Percentiles rank a stretch among this genome's conserved stretches.
Conservation (phyloP, 2,888 invertebrate genomes). For the Meiosimyza platycephala region DNA sequence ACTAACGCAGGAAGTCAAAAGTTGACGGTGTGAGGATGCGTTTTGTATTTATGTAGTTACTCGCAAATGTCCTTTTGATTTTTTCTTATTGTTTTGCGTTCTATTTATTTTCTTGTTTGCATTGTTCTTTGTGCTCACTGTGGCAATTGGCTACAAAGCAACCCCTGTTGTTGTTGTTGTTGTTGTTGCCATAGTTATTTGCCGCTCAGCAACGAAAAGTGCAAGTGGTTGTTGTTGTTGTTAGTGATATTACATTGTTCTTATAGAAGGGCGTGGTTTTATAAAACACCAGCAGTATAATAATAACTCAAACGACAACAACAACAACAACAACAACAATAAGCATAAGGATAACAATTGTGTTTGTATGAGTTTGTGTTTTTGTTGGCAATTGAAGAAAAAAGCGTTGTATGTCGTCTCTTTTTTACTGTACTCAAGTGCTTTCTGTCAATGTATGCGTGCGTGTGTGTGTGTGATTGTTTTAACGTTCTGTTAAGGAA, state of each 20-base stretch:
- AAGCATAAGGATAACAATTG: constrained; percentile 51
- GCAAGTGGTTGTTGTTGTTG: constrained; percentile 55
- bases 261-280: constrained; percentile 53
- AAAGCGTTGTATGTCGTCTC: neutral
- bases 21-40: constrained; percentile 18
- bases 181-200: constrained; percentile 30
- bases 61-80: constrained; percentile 37
- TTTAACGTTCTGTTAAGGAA: constrained; percentile 15
- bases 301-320: constrained; percentile 35
- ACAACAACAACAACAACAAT: constrained; percentile 45
- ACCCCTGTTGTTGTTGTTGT: constrained; percentile 37
- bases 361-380: constrained; percentile 37
- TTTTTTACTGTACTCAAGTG: neutral
- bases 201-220: constrained; percentile 52
- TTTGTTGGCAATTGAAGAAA: constrained; percentile 6
- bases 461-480: constrained; percentile 36
- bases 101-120: constrained; percentile 36
- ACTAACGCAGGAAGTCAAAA: constrained; percentile 27
- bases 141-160: constrained; percentile 40
- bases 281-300: constrained; percentile 46
- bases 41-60: constrained; percentile 23
- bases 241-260: constrained; percentile 34
- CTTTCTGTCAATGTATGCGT: constrained; percentile 17
- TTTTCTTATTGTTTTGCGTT: constrained; percentile 22
- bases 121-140: constrained; percentile 27